Conservation (phyloP, 1,140 invertebrate species). For the Ctenoplectra terminalis region DNA sequence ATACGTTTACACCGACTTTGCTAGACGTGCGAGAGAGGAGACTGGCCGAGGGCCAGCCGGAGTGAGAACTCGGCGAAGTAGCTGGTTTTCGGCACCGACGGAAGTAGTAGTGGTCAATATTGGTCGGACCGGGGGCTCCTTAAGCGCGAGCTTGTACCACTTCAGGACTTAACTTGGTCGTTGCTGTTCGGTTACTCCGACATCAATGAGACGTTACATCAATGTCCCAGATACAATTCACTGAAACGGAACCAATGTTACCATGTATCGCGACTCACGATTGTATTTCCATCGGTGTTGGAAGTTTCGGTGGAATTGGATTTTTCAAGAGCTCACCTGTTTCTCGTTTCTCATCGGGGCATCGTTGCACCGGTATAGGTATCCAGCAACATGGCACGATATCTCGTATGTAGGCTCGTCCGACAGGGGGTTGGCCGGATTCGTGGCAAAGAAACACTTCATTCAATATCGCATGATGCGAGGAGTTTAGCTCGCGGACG, state of each 20-base stretch:
- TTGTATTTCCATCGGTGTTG: too few species aligned
- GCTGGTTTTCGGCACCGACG: constrained; percentile 57
- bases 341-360: neutral
- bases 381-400: neutral
- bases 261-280: neutral
- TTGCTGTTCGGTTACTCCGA: constrained; percentile 14
- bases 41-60: constrained; percentile 73
- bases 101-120: constrained; percentile 77
- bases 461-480: constrained; percentile 43
- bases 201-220: neutral
- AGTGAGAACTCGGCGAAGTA: constrained; percentile 49
- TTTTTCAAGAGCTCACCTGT: constrained; percentile 22
- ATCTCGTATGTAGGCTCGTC: neutral
- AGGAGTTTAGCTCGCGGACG: constrained; percentile 60
- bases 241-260: neutral
- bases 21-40: constrained; percentile 56
- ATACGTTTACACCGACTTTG: constrained; percentile 75
- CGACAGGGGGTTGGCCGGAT: neutral
- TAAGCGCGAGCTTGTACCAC: constrained; percentile 47
- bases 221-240: neutral
- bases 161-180: neutral
- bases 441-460: constrained; percentile 33
- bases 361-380: too few species aligned
- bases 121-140: constrained; percentile 65
- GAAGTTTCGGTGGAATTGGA: constrained; percentile 7